Percentiles rank a stretch among this genome's conserved stretches.
These are phyloP conservation scores for Oceanodroma tethys DNA, from an alignment of 2,113 vertebrate species.

Conservation along the genomic window DNA sequence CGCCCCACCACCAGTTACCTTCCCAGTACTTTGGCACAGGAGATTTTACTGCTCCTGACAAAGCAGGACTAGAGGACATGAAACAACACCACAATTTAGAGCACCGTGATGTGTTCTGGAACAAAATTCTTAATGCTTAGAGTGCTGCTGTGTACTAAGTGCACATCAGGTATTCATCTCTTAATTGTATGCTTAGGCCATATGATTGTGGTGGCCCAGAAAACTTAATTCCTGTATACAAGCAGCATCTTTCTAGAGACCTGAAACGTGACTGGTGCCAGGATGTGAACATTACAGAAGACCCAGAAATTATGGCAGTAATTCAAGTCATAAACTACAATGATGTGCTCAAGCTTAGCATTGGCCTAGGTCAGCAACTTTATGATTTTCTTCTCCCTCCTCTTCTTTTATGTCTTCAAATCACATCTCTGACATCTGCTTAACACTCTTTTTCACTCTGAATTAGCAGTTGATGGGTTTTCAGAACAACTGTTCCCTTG, in stretches of 20 bases:
- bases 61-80: neutral
- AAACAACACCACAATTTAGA: neutral
- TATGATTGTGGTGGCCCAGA: neutral
- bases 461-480: neutral
- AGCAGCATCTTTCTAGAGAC: neutral
- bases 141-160: neutral
- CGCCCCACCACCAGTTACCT: neutral
- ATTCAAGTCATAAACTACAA: neutral
- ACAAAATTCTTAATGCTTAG: neutral
- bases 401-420: neutral
- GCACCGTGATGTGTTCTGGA: neutral
- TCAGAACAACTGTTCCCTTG: neutral
- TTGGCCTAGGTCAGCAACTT: neutral
- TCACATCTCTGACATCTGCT: neutral
- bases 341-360: neutral
- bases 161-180: neutral
- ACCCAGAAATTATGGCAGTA: neutral
- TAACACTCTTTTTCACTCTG: neutral
- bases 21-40: neutral
- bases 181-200: neutral
- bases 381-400: neutral
- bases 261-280: neutral
- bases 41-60: neutral
- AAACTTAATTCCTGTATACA: neutral
- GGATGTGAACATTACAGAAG: neutral